These are phyloP conservation scores for Sepioteuthis lessoniana DNA, from an alignment of 2,888 invertebrate species.

Conservation along the genomic window DNA sequence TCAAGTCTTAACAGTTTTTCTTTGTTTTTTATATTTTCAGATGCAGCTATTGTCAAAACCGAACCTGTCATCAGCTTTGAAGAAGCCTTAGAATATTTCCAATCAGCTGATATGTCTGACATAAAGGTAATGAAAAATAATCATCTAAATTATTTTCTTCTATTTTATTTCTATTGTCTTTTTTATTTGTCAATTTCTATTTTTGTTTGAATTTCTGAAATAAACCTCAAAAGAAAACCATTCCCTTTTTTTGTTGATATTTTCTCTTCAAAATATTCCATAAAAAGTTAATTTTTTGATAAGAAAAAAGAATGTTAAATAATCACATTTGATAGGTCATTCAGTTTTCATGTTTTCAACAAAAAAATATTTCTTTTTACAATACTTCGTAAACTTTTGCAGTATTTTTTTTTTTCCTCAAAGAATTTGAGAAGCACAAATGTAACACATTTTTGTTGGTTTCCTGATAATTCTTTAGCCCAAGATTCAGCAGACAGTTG, in stretches of 20 bases:
- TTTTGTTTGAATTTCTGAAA: too few relatives aligned
- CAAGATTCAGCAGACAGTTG: slow-evolving; percentile 59
- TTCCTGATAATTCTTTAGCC: slow-evolving; percentile 55
- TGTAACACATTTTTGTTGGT: not conserved
- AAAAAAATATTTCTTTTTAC: too few relatives aligned
- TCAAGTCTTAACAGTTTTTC: not conserved
- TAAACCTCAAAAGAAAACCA: too few relatives aligned
- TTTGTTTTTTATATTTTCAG: not conserved
- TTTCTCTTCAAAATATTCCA: too few relatives aligned
- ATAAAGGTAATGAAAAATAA: slow-evolving; percentile 49
- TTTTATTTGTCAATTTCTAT: too few relatives aligned
- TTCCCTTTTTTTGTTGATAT: too few relatives aligned
- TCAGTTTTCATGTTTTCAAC: too few relatives aligned
- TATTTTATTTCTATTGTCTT: not conserved
- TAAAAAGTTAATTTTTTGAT: too few relatives aligned
- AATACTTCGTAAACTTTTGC: too few relatives aligned
- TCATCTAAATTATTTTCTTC: not conserved
- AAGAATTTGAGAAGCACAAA: too few relatives aligned
- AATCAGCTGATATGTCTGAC: slow-evolving; percentile 52
- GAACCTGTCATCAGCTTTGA: slow-evolving; percentile 47
- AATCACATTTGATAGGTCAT: too few relatives aligned
- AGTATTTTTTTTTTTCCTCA: too few relatives aligned
- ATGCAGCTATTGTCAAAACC: not conserved
- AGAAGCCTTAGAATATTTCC: slow-evolving; percentile 53
- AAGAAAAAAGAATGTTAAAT: not conserved